These are phyloP conservation scores for Dermolepida albohirtum DNA, from an alignment of 2,888 invertebrate species.

Conservation along the genomic window DNA sequence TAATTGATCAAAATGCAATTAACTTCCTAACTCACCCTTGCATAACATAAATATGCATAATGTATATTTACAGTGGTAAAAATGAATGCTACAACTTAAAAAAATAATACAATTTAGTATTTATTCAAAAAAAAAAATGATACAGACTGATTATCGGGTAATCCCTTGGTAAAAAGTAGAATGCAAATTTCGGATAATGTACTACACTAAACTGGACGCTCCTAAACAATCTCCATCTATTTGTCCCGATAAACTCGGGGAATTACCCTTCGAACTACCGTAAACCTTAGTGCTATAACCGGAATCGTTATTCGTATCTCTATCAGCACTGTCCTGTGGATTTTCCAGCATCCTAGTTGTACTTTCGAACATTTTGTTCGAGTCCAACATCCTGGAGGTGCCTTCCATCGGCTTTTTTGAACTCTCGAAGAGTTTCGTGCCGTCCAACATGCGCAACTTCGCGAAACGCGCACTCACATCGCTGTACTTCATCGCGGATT, in stretches of 20 bases:
- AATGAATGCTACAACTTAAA: too few species aligned
- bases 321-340: slow-evolving; percentile 65
- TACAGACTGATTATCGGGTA: too few species aligned
- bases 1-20: too few species aligned
- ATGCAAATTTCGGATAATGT: slow-evolving; percentile 7
- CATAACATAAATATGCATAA: too few species aligned
- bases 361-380: slow-evolving; percentile 59
- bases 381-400: slow-evolving; percentile 56
- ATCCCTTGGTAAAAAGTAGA: too few species aligned
- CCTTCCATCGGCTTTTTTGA: slow-evolving; percentile 52
- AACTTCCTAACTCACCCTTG: too few species aligned
- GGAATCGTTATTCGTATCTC: slow-evolving; percentile 84
- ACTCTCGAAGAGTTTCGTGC: slow-evolving; percentile 54
- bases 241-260: slow-evolving; percentile 75
- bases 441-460: slow-evolving; percentile 60
- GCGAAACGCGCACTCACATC: slow-evolving; percentile 60
- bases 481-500: slow-evolving; percentile 50
- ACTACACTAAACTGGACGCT: slow-evolving; percentile 73
- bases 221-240: slow-evolving; percentile 64
- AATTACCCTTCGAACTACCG: slow-evolving; percentile 81
- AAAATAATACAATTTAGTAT: too few species aligned
- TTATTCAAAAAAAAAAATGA: too few species aligned
- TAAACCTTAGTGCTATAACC: slow-evolving; percentile 88
- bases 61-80: too few species aligned
- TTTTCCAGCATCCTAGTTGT: slow-evolving; percentile 58